A percentile compares a stretch with the other conserved stretches of the same genome.
phyloP scores from a whole-genome alignment of 2,113 vertebrate genomes.

The Apodemus speciosus region DNA sequence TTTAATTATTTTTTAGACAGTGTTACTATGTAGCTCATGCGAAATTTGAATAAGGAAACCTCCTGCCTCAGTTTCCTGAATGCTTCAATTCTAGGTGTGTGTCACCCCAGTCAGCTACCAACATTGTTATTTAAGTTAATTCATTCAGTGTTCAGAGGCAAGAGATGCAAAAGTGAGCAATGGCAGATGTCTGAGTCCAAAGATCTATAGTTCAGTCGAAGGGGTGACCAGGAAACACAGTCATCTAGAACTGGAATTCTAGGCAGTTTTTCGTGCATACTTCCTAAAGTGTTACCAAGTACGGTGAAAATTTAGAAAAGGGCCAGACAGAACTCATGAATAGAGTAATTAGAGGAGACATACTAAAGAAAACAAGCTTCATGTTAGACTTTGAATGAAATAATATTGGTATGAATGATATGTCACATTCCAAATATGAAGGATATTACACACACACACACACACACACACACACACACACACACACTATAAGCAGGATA shows the following conservation, averaged over 20 bases:
- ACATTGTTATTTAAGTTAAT: neutral
- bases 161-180: neutral
- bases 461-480: no score
- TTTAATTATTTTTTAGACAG: neutral
- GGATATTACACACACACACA: neutral
- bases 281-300: constrained; percentile 12
- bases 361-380: constrained; percentile 1
- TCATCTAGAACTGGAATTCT: constrained; percentile 4
- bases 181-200: neutral
- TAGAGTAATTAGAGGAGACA: neutral
- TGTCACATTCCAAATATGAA: neutral
- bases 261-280: neutral
- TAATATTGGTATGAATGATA: neutral
- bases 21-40: neutral
- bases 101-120: neutral
- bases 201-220: neutral
- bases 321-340: neutral
- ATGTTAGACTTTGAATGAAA: constrained; percentile 5
- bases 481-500: neutral
- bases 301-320: neutral
- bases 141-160: neutral
- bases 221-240: neutral
- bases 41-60: neutral
- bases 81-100: neutral
- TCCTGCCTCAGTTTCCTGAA: neutral